Base-by-base conservation (phyloP, 2,888 invertebrate genomes). In the Neoascia interrupta region DNA sequence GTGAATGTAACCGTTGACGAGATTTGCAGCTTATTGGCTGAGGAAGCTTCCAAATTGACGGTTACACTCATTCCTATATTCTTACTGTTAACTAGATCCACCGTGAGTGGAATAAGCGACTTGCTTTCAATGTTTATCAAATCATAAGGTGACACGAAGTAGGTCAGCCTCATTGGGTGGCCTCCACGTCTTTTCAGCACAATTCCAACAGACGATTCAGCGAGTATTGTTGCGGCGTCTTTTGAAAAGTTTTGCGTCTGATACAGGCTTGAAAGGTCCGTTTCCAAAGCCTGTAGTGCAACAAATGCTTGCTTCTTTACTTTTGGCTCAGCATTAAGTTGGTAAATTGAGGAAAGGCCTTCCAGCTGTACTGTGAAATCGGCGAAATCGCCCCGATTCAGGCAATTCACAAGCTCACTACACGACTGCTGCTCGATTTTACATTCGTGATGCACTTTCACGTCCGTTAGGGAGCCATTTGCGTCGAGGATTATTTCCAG, bases 361-460 rank as follows among this genome's bases (percentile, higher is more conserved):
- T 97, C 96, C n/a, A 98, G 88, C 87, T 98, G 98, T 5, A 94
- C 93, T 1, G 96, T 95, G 86, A 98, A 97, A 88, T 97, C 97
- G 1, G 94, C 92, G 89, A 97, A 97, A 88, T 98, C 96, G 2
- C 97, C 95, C 13, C 92, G 91, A 45, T 94, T 93, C 66, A 96
- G 91, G 85, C 95, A 95, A 81, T 94, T 92, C 1, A 96, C 96
- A 58, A 98, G 89, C 86, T 97, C 97, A 84, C 94, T 94, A 88
- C 96, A 97, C 84, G 96, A 96, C 91, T 97, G 93, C 83, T 93
- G 94, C 81, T 93, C 93, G 68, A 91, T 91, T 89, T 95, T 96
- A 84, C 96, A 96, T 88, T 97, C 97, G 87, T 97, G 97, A 87
- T 97, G 96, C 64, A 98, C 94, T 86, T 92, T 92, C 0, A 97